phyloP scores from a whole-genome alignment of 1,140 invertebrate species.

The Hyposmocoma kahamanoa region DNA sequence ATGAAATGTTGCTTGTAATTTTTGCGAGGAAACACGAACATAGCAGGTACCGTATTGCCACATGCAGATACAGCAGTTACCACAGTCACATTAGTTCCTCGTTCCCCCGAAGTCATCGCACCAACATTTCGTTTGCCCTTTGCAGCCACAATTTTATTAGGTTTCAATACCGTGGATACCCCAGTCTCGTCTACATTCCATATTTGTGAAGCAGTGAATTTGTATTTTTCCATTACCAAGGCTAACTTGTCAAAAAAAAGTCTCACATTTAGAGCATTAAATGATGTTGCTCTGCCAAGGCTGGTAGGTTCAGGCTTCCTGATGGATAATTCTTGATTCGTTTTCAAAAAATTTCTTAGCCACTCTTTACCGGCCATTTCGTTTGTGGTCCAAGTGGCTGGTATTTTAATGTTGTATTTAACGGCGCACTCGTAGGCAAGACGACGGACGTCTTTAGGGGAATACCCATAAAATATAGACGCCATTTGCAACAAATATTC shows the following conservation, averaged over 20 bases:
- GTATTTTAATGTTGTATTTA: slow-evolving; percentile 19
- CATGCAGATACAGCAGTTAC: slow-evolving; percentile 9
- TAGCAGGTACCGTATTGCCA: not conserved
- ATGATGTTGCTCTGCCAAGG: slow-evolving; percentile 33
- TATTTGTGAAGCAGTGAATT: not conserved
- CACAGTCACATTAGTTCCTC: slow-evolving; percentile 35
- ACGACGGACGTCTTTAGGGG: slow-evolving; percentile 29
- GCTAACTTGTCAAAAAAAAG: slow-evolving; percentile 23
- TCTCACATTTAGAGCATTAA: slow-evolving; percentile 31
- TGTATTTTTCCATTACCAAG: not conserved
- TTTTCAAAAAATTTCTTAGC: slow-evolving; percentile 43
- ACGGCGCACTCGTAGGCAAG: slow-evolving; percentile 26
- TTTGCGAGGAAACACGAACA: slow-evolving; percentile 9
- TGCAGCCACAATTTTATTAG: slow-evolving; percentile 22
- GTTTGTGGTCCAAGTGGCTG: slow-evolving; percentile 16
- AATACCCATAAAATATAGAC: slow-evolving; percentile 27
- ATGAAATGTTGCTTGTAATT: not conserved
- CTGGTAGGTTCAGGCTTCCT: slow-evolving; percentile 37
- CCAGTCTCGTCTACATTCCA: slow-evolving; percentile 16
- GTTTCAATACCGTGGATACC: slow-evolving; percentile 15
- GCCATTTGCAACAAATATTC: slow-evolving; percentile 29
- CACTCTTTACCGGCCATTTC: slow-evolving; percentile 30
- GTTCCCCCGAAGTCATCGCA: slow-evolving; percentile 35
- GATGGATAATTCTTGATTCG: slow-evolving; percentile 37
- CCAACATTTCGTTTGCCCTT: slow-evolving; percentile 41